Evolutionary conservation across 2,888 invertebrate genomes (phyloP).

Genomic region (Noctua pronuba): DNA sequence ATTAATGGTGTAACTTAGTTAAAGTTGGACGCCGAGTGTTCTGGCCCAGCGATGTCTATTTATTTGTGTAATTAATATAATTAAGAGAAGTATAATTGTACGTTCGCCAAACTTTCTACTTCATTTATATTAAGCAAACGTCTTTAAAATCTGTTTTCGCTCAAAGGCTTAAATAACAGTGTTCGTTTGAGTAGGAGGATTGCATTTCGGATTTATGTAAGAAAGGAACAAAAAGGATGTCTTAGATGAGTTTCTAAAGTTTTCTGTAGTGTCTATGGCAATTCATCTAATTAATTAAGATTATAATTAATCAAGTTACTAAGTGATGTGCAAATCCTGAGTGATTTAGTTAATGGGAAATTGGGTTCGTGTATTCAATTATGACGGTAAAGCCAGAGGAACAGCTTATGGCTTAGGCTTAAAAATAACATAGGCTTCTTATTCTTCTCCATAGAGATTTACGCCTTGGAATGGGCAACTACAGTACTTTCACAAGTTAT

Average conservation of each 20-base stretch:
- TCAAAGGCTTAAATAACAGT: conserved; percentile 39
- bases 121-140: conserved; percentile 51
- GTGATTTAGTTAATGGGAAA: neutral
- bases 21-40: conserved; percentile 69
- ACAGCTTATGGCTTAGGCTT: neutral
- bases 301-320: conserved; percentile 1
- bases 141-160: conserved; percentile 55
- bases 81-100: conserved; percentile 61
- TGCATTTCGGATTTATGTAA: conserved; percentile 35
- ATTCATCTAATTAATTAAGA: conserved; percentile 7
- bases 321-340: neutral
- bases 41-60: conserved; percentile 48
- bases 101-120: conserved; percentile 55
- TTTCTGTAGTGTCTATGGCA: neutral
- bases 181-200: conserved; percentile 39
- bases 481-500: too few species aligned
- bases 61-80: conserved; percentile 60
- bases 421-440: neutral
- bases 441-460: too few species aligned
- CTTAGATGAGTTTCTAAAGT: conserved; percentile 15
- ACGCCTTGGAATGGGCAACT: too few species aligned
- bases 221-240: conserved; percentile 13
- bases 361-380: neutral
- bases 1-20: conserved; percentile 76
- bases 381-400: neutral